These are phyloP conservation scores for Oscheius sp. DNA, from an alignment of 2,888 invertebrate species.

Conservation along the genomic window DNA sequence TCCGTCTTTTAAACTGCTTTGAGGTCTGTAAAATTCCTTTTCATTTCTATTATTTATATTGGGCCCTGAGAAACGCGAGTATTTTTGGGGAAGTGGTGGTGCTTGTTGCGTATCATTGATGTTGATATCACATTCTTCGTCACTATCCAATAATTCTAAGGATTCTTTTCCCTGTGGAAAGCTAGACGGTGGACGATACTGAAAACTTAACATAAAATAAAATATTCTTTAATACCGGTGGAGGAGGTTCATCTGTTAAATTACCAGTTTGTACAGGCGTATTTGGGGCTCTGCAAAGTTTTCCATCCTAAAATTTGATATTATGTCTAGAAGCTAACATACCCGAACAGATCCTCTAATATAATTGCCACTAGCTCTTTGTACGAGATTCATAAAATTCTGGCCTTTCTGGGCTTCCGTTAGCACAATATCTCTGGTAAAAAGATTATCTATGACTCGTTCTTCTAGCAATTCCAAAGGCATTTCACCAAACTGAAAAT, in stretches of 20 bases:
- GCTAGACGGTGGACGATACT: not conserved
- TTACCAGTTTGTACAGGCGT: not conserved
- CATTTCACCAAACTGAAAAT: not conserved
- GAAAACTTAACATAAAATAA: not conserved
- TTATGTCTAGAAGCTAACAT: not conserved
- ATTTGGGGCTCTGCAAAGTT: not conserved
- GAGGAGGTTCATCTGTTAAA: not conserved
- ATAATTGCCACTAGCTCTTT: not conserved
- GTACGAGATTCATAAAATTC: not conserved
- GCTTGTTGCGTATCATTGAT: not conserved
- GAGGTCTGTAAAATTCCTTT: too few relatives aligned
- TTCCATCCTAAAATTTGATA: not conserved
- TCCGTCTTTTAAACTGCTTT: too few relatives aligned
- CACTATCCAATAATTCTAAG: not conserved
- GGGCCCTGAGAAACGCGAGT: not conserved
- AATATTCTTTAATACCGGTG: not conserved
- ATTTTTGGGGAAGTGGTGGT: too few relatives aligned
- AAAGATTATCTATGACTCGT: not conserved
- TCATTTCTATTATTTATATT: not conserved
- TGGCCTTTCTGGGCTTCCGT: not conserved
- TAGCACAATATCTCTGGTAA: not conserved
- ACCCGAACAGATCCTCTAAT: not conserved
- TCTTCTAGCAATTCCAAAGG: slow-evolving; percentile 1
- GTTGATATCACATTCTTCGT: not conserved
- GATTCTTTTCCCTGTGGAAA: too few relatives aligned